Evolutionary conservation across 2,888 invertebrate species (phyloP).

Genomic region (Ophonus ardosiacus): DNA sequence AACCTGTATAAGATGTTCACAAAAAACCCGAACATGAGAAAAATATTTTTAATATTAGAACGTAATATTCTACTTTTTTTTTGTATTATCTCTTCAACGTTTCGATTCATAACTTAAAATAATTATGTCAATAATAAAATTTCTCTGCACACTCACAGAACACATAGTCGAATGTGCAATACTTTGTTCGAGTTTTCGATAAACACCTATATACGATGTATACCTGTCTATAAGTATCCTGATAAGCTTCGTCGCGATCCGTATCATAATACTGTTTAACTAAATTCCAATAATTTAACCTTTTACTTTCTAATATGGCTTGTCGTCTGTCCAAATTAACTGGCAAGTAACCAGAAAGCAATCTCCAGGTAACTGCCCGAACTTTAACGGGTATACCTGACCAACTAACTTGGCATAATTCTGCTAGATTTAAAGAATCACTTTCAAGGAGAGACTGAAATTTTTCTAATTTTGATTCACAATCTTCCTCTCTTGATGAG

Average conservation of each 20-base stretch:
- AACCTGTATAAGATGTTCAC: too few relatives aligned
- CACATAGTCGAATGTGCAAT: too few relatives aligned
- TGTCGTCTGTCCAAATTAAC: slow-evolving; percentile 93
- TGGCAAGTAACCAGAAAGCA: slow-evolving; percentile 93
- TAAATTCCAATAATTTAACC: slow-evolving; percentile 96
- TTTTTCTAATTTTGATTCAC: slow-evolving; percentile 90
- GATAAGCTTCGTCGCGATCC: slow-evolving; percentile 90
- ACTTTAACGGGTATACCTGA: slow-evolving; percentile 95
- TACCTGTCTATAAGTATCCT: slow-evolving; percentile 94
- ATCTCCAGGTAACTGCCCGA: slow-evolving; percentile 82
- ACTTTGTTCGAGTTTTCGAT: too few relatives aligned
- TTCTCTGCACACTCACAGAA: too few relatives aligned
- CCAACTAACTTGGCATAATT: slow-evolving; percentile 95
- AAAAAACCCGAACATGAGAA: too few relatives aligned
- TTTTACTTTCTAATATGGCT: slow-evolving; percentile 92
- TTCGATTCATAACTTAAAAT: too few relatives aligned
- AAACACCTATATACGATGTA: not conserved
- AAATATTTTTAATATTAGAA: too few relatives aligned
- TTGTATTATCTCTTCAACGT: too few relatives aligned
- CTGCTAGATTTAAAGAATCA: slow-evolving; percentile 88
- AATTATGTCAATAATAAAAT: too few relatives aligned
- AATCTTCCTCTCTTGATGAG: slow-evolving; percentile 81
- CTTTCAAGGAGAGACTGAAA: slow-evolving; percentile 89
- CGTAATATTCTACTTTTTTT: too few relatives aligned
- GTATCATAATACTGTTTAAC: slow-evolving; percentile 98